Base-by-base conservation (phyloP, 1,140 invertebrate species). In the Bathynomus jamesi region DNA sequence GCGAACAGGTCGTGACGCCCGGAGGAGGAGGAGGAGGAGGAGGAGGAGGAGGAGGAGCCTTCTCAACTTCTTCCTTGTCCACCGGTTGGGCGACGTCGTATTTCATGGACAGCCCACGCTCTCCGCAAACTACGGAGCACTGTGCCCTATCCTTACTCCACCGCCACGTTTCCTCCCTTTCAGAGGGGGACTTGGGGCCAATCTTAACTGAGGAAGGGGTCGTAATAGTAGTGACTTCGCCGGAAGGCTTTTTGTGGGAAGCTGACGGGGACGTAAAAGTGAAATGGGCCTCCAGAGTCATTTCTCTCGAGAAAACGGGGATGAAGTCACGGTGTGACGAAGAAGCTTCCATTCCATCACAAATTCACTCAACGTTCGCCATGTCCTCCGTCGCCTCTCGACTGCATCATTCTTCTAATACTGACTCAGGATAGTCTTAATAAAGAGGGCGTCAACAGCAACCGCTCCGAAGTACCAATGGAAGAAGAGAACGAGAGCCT, bases 281-380 rank as follows among this genome's bases (percentile, higher is more conserved):
- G 29, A 77, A 71, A 31, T 75, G 65, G 2, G 71, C 71, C 65
- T 76, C 70, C 3, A 71, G 61, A 7, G 73, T 71, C 32, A 75
- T 60, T 40, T 75, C 73, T 25, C 69, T 53, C 25, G 71, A 70
- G 61, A 67, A 73, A 2, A 73, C 29, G 13, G 71, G 70, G 30
- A 40, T 53, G 21, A 68, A 64, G 30, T n/a, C n/a, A n/a, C n/a
- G n/a, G n/a, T n/a, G n/a, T n/a, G n/a, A n/a, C n/a, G n/a, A n/a
- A n/a, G n/a, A n/a, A n/a, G n/a, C n/a, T n/a, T n/a, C n/a, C n/a
- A n/a, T n/a, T n/a, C n/a, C n/a, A n/a, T n/a, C n/a, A n/a, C n/a
- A n/a, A n/a, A n/a, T n/a, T n/a, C n/a, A n/a, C n/a, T n/a, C n/a
- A n/a, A n/a, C n/a, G n/a, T n/a, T n/a, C n/a, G n/a, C n/a, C n/a